Evolutionary conservation across 2,113 vertebrate genomes (phyloP).

Genomic region (Embiotoca jacksoni): DNA sequence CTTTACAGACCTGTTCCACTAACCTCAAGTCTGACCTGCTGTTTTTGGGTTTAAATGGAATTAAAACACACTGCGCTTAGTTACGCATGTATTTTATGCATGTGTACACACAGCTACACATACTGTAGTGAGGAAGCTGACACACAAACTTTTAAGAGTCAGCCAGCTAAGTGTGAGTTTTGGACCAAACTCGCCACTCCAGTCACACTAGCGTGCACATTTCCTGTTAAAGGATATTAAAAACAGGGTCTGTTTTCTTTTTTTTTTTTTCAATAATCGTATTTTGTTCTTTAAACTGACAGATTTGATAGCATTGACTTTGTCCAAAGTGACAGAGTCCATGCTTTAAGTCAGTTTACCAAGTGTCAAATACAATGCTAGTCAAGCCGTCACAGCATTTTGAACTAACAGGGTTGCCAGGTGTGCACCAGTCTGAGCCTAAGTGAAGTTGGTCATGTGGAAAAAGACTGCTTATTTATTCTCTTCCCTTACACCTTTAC

Average conservation of each 20-base stretch:
- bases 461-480: slow-evolving; percentile 30
- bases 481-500: neutral
- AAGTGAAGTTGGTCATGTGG: slow-evolving; percentile 49
- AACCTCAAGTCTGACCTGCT: neutral
- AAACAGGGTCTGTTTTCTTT: slow-evolving; percentile 34
- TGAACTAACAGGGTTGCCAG: slow-evolving; percentile 33
- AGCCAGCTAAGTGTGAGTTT: slow-evolving; percentile 71
- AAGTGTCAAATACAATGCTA: slow-evolving; percentile 39
- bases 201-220: slow-evolving; percentile 39
- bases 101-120: slow-evolving; percentile 1
- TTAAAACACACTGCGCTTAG: slow-evolving; percentile 3
- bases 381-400: slow-evolving; percentile 55
- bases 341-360: slow-evolving; percentile 13
- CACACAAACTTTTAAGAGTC: slow-evolving; percentile 19
- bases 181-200: slow-evolving; percentile 51
- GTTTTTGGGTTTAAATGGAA: slow-evolving; percentile 4
- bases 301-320: slow-evolving; percentile 35
- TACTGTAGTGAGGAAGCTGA: slow-evolving; percentile 19
- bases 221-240: slow-evolving; percentile 69
- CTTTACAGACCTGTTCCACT: too few relatives aligned
- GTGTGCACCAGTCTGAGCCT: slow-evolving; percentile 28
- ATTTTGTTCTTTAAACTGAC: slow-evolving; percentile 45
- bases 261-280: slow-evolving; percentile 31
- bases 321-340: slow-evolving; percentile 36
- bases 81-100: neutral